Base-by-base conservation (phyloP, 2,113 vertebrate genomes). In the Amblyornis subalaris region DNA sequence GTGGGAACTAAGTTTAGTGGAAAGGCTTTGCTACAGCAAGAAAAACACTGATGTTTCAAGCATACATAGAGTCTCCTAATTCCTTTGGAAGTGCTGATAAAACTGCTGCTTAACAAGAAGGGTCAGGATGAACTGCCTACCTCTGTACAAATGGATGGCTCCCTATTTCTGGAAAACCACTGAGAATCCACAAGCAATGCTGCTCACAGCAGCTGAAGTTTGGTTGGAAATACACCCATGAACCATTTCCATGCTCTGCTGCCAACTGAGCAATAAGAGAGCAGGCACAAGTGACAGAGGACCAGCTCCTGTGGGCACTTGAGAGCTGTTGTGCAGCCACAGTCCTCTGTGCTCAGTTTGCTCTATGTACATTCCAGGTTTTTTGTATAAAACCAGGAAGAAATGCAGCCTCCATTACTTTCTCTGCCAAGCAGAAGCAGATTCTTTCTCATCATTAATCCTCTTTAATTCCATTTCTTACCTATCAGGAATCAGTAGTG, bases 1-100 rank as follows among this genome's bases (percentile, higher is more conserved):
- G 81, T 97, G 97, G 96, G 97, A 97, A 97, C 89, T 6, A 55
- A 77, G 26, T 83, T 96, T 35, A 71, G 48, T 29, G 76, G 93
- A 90, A 93, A 96, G 55, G 38, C 69, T 92, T 91, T 35, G 67
- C 74, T 64, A 44, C 36, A 80, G 66, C 81, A 64, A 74, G 67
- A 60, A 86, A 96, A 87, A 86, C 5, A 10, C 87, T 93, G 69
- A 76, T 44, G 53, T 79, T 93, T 91, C 45, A 76, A 69, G 74
- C 57, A 54, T 1, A 79, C 67, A 64, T 6, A 38, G 55, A 44
- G 11, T 42, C 19, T 26, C 14, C 57, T 64, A 86, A 93, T 79
- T 67, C 33, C 50, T 88, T 31, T 33, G 80, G 38, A 66, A 81
- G 31, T 14, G 17, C 33, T 6, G 40, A 8, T 15, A 74, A 53